Evolutionary conservation across 2,113 vertebrate genomes (phyloP), one percentile per base, ranked within the genome.

Genomic region (Gallinago jamesoni): DNA sequence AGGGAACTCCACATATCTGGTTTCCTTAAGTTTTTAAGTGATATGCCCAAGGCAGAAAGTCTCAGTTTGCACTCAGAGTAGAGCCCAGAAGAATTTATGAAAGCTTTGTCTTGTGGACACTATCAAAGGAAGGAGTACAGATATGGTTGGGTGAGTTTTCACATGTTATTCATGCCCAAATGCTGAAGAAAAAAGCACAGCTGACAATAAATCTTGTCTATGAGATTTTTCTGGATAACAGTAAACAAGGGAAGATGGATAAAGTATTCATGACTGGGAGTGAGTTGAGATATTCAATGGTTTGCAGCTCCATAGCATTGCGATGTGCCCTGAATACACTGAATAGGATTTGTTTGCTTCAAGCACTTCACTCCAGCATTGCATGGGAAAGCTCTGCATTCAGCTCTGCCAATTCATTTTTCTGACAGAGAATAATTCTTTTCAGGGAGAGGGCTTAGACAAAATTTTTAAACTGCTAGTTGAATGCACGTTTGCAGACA

Each of bases 361-460:
- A n/a, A 77, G 76, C 72, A 30, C 62, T 90, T 87, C 50, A 5
- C 67, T 43, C 50, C 88, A 92, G 67, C 45, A 16, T 56, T 85
- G 59, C 75, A 93, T 94, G 96, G 93, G 95, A 95, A 96, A 96
- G 60, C 84, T 94, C 84, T 89, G 76, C 33, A 96, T 96, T 95
- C 85, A 94, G 72, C 93, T 85, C 89, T 96, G 94, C 95, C 95
- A 96, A 53, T 94, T 69, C 28, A 73, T 94, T 96, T 91, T 95
- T 82, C 94, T 96, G 95, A 94, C 84, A 81, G 70, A 63, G 64
- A 67, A 63, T 24, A 91, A 78, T 84, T 93, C 19, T 76, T 96
- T 92, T 89, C 43, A 72, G 30, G 43, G 73, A n/a, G 33, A 39
- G 64, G 25, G 39, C 64, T 89, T 89, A 64, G 59, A 89, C 69